Evolutionary conservation across 2,113 vertebrate species (phyloP), one percentile per base, ranked within the genome.

Genomic region (Choloepus hoffmanni): DNA sequence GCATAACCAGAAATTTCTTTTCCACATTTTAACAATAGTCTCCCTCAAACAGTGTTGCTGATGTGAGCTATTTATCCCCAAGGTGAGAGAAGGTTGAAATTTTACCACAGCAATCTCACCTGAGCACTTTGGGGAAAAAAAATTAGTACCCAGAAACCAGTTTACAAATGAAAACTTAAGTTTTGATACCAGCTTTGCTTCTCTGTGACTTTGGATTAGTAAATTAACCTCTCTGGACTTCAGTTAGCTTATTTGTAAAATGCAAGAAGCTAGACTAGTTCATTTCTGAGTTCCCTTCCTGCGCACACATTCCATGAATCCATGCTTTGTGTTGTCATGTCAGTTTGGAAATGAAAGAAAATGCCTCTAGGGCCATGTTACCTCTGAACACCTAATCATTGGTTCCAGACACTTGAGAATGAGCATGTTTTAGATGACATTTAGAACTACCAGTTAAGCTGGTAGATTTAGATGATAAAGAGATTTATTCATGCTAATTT

Each of bases 401-500:
- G n/a, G n/a, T 74, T 77, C 70, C 68, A 67, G 76, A n/a, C 40
- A 8, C 43, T 63, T 76, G 93, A 89, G 78, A 95, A 40, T 3
- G 10, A 85, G 28, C 24, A 8, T 28, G 11, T 62, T 86, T 81
- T 76, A 43, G 67, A 26, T 62, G 76, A 53, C 33, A 40, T 26
- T 43, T 5, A 60, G 53, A 55, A 36, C 43, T 90, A 43, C 48
- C 40, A 87, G 36, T 68, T 76, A 88, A 88, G 45, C 50, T 68
- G 72, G 30, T 45, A 82, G n/a, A 14, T 85, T 65, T n/a, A 58
- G 62, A 67, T 68, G 63, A 73, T 90, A 78, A 83, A 30, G 68
- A 53, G 60, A 67, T 72, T 62, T 84, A 89, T 40, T 81, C 92
- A n/a, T 40, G 62, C 79, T 85, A 53, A 93, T 85, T 82, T 86